Conservation (phyloP, 2,888 invertebrate genomes). For the Hypselothyrea guttata region DNA sequence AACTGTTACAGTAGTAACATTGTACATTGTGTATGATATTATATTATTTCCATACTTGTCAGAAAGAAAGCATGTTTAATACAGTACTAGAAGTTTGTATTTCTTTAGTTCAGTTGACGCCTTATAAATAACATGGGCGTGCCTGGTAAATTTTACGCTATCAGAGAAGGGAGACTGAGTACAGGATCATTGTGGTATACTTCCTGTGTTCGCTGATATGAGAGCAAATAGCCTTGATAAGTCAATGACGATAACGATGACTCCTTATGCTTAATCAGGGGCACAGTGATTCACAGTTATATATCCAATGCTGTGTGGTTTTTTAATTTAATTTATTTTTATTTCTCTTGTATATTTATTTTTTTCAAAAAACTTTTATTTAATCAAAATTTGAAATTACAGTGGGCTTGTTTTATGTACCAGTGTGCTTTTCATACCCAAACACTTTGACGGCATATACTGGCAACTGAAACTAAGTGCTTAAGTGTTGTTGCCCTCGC, state of each 20-base stretch:
- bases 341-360: no score
- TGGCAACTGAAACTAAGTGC: conserved; percentile 24
- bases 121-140: conserved; percentile 43
- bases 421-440: conserved; percentile 17
- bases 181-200: conserved; percentile 28
- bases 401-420: conserved; percentile 9
- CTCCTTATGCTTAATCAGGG: conserved; percentile 39
- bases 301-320: conserved; percentile 8
- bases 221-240: conserved; percentile 27
- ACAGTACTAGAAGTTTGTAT: conserved; percentile 16
- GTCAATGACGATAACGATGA: conserved; percentile 22
- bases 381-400: conserved; percentile 10
- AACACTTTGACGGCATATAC: conserved; percentile 18
- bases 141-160: conserved; percentile 38
- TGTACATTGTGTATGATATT: conserved; percentile 27
- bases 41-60: conserved; percentile 12
- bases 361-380: no score
- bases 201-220: conserved; percentile 43
- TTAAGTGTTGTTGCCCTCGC: conserved; percentile 32
- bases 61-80: conserved; percentile 9
- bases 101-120: conserved; percentile 15
- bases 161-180: conserved; percentile 12
- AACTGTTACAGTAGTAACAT: conserved; percentile 6
- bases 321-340: conserved; percentile 1
- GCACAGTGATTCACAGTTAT: conserved; percentile 19